Base-by-base conservation (phyloP, 2,888 invertebrate species). In the Tubulanus polymorphus region DNA sequence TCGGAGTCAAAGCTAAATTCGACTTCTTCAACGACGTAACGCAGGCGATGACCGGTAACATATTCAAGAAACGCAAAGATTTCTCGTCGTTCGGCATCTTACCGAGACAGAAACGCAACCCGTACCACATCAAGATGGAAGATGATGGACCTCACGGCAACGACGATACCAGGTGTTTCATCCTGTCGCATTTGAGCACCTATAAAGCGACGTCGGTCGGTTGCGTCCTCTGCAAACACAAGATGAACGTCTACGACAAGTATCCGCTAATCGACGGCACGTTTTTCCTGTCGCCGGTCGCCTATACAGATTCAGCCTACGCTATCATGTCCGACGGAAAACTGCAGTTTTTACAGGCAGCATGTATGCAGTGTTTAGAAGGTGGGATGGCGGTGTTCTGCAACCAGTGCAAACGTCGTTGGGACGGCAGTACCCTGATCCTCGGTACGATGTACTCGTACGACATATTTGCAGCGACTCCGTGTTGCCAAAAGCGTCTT, bases 71-170 rank as follows among this genome's bases (percentile, higher is more conserved):
- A 72, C 88, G 97, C 67, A 84, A 89, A 79, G 94, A 95, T 82
- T 93, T 94, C 84, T 91, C 93, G 73, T 91, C 92, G 53, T 76
- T 79, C 62, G 71, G 65, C 54, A 62, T 68, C 69, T 85, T 97
- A 75, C 96, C 96, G 67, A 88, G 88, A 81, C 89, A 92, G 80
- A 95, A 95, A 84, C 88, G 94, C 79, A 97, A 97, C 85, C 94
- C 95, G 75, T 96, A 95, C 85, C 94, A 96, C 85, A 95, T 97
- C 80, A 96, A 96, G 91, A 93, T 96, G 85, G 96, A 97, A 82
- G 96, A 97, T 78, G 96, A 97, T 79, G 94, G 93, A 63, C 93
- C 93, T 81, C 94, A 94, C 79, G 96, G 96, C 71, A 96, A 96
- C 81, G 97, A 97, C 79, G 97, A 97, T 79, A 95, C 93, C 49